Percentiles rank a stretch among this genome's conserved stretches.
These are phyloP conservation scores for Arenaria interpres DNA, from an alignment of 2,113 vertebrate genomes.

Conservation along the genomic window DNA sequence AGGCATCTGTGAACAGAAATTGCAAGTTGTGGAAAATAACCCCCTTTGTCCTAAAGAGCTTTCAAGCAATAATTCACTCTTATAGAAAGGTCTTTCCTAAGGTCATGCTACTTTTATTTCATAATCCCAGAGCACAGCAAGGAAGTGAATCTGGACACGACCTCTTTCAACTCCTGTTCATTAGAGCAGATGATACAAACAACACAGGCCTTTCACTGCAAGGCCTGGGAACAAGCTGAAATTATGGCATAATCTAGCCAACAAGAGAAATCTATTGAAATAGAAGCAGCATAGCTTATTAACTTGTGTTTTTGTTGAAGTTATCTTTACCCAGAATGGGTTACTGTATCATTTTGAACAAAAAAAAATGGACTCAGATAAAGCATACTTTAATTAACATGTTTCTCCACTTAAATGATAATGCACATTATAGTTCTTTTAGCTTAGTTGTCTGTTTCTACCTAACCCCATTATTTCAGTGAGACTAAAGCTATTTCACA, in stretches of 20 bases:
- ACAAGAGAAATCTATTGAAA: background rate
- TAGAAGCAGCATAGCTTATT: background rate
- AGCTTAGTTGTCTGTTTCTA: background rate
- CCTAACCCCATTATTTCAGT: background rate
- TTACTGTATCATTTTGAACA: background rate
- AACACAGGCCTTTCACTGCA: background rate
- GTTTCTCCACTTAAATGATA: background rate
- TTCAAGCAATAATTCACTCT: conserved; percentile 30
- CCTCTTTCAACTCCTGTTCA: conserved; percentile 47
- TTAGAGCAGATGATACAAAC: conserved; percentile 25
- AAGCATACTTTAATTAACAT: background rate
- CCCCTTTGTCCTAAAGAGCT: conserved; percentile 12
- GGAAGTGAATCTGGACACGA: background rate
- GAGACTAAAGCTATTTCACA: background rate
- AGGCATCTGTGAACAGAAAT: conserved; percentile 29
- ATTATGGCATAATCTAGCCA: background rate
- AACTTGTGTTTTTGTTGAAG: background rate
- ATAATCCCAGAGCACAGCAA: conserved; percentile 24
- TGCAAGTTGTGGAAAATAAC: conserved; percentile 25
- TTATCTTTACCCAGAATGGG: background rate
- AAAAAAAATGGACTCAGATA: background rate
- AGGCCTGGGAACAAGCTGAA: background rate
- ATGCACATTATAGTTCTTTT: background rate
- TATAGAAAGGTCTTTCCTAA: conserved; percentile 34
- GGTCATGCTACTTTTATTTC: conserved; percentile 44